A percentile compares a stretch with the other conserved stretches of the same genome.
Conservation (phyloP, 2,888 invertebrate genomes). For the Osmoderma eremita region DNA sequence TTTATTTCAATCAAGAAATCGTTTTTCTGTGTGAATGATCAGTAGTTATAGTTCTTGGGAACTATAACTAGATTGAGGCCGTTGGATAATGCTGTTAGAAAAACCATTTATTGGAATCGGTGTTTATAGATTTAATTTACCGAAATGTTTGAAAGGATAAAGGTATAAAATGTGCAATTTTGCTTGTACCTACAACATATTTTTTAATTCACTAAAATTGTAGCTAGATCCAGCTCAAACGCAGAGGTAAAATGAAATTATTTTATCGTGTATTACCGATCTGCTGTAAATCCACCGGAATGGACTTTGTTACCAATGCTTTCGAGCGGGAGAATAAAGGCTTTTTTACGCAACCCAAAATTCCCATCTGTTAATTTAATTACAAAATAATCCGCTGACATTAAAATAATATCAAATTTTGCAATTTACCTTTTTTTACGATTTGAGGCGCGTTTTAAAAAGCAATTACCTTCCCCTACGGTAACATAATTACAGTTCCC, state of each 20-base stretch:
- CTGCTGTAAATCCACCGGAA: background rate
- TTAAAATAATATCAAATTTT: slow-evolving; percentile 50
- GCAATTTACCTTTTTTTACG: slow-evolving; percentile 45
- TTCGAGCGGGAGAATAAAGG: slow-evolving; percentile 10
- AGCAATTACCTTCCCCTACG: slow-evolving; percentile 61
- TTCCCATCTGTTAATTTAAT: slow-evolving; percentile 46
- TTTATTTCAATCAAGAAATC: no score
- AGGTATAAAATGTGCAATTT: no score
- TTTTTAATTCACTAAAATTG: no score
- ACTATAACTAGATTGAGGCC: no score
- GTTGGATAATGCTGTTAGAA: no score
- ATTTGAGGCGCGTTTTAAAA: slow-evolving; percentile 59
- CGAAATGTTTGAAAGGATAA: no score
- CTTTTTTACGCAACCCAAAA: slow-evolving; percentile 4
- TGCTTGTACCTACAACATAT: no score
- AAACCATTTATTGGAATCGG: no score
- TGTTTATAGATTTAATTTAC: no score
- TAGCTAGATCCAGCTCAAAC: background rate
- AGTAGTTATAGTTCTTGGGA: no score
- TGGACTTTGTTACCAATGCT: background rate
- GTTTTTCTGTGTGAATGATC: no score
- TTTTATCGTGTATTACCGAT: slow-evolving; percentile 5
- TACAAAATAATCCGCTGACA: slow-evolving; percentile 46
- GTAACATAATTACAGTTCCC: slow-evolving; percentile 59
- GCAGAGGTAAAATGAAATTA: slow-evolving; percentile 16